These are phyloP conservation scores for Troides aeacus DNA, from an alignment of 2,888 invertebrate genomes.

Conservation along the genomic window DNA sequence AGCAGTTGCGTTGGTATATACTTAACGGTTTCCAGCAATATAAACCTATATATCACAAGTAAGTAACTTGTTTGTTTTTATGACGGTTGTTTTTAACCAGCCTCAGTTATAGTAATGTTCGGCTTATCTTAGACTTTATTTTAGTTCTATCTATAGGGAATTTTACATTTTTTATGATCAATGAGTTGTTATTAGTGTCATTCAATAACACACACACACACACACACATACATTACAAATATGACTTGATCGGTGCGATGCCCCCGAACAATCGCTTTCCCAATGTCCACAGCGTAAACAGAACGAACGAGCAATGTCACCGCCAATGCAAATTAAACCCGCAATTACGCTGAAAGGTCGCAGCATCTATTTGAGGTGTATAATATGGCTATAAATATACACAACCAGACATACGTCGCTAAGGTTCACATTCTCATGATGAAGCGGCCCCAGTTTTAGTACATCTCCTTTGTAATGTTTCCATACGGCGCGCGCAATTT, in stretches of 20 bases:
- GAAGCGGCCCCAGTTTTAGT: background rate
- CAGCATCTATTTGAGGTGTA: slow-evolving; percentile 17
- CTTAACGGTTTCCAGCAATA: too few species aligned
- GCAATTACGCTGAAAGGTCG: slow-evolving; percentile 27
- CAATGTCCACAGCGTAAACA: slow-evolving; percentile 10
- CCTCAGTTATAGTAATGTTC: too few species aligned
- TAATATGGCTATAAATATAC: slow-evolving; percentile 15
- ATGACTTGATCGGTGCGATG: background rate
- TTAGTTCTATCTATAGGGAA: too few species aligned
- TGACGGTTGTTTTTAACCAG: too few species aligned
- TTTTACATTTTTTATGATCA: too few species aligned
- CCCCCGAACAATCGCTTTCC: slow-evolving; percentile 8
- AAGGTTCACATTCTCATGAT: slow-evolving; percentile 1
- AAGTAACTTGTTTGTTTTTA: too few species aligned
- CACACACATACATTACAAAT: background rate
- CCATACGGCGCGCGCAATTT: slow-evolving; percentile 9
- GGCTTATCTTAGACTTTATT: too few species aligned
- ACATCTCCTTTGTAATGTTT: background rate
- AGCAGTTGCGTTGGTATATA: too few species aligned
- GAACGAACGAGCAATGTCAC: slow-evolving; percentile 33
- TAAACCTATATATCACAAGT: too few species aligned
- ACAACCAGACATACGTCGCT: background rate
- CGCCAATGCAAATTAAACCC: slow-evolving; percentile 24
- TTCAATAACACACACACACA: too few species aligned
- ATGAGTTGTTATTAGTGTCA: too few species aligned